A percentile compares a stretch with the other conserved stretches of the same genome.
phyloP scores from a whole-genome alignment of 1,140 invertebrate species.

The Scaptodrosophila lebanonensis region DNA sequence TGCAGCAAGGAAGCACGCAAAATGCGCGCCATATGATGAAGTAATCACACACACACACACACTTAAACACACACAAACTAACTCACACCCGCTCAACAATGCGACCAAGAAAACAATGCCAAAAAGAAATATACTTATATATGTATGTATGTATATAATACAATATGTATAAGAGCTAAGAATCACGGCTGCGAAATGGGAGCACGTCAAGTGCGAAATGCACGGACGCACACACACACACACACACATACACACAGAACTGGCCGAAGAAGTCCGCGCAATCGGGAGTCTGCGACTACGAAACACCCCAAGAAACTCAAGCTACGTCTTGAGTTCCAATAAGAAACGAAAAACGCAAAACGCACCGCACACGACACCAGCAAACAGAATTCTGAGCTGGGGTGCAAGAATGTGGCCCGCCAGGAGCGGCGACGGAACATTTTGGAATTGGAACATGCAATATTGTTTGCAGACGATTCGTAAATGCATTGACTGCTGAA shows the following conservation, averaged over 20 bases:
- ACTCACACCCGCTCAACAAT: neutral
- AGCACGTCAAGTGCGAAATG: conserved; percentile 68
- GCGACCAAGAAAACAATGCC: conserved; percentile 12
- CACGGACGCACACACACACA: conserved; percentile 26
- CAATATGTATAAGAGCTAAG: conserved; percentile 5
- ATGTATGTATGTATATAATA: too few relatives aligned
- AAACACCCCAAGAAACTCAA: too few relatives aligned
- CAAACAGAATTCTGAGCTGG: conserved; percentile 63
- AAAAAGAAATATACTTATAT: too few relatives aligned
- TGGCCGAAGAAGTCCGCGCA: too few relatives aligned
- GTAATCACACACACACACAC: conserved; percentile 38
- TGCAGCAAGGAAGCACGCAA: conserved; percentile 52
- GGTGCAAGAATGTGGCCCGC: conserved; percentile 19
- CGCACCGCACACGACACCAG: conserved; percentile 62
- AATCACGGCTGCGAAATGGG: conserved; percentile 55
- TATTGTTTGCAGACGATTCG: conserved; percentile 20
- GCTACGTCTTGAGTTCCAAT: conserved; percentile 41
- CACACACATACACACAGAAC: conserved; percentile 1
- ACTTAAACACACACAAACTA: neutral
- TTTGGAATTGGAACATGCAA: conserved; percentile 28
- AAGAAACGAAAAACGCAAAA: conserved; percentile 18
- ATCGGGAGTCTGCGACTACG: too few relatives aligned
- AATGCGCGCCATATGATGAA: conserved; percentile 71
- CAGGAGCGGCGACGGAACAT: conserved; percentile 46
- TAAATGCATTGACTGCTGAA: conserved; percentile 13